Evolutionary conservation across 2,113 vertebrate species (phyloP), one percentile per base, ranked within the genome.

Genomic region (Corydoras maculifer): DNA sequence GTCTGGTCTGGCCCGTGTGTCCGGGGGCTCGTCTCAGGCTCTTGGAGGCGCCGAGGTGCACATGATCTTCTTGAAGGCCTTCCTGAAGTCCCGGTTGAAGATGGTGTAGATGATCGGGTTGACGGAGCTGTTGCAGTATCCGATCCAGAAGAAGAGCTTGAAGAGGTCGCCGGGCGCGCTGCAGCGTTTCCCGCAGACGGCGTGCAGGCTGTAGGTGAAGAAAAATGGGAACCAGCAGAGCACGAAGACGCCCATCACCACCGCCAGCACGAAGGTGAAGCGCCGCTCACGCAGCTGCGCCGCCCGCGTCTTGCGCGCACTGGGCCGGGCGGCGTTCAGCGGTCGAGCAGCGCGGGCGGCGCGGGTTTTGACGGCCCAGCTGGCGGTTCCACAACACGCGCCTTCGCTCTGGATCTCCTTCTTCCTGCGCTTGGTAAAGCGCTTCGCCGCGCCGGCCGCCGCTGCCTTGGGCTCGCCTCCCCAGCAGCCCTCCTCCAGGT

Each of bases 151-250:
- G 74, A 97, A 98, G 54, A 97, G 91, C 76, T 91, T 90, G 80
- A 98, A 98, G 75, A 97, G 91, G 0, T 89, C 83, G 1, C 89
- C 91, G 2, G 93, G 92, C 67, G 93, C 65, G 0, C 15, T 81
- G 66, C 93, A 94, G 49, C 71, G 87, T 6, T 91, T 85, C 4
- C 91, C 80, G 8, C 92, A 94, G 35, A 94, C 61, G 0, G 93
- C 92, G 0, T 86, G 87, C 18, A 94, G 89, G 51, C 93, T 93
- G 83, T 93, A 94, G 0, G 91, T 93, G 80, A 94, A 94, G 83
- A 94, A 94, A 65, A 94, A 94, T 0, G 93, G 93, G 76, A 93
- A 94, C 93, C 93, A 94, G 81, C 93, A 94, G 11, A 94, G 86
- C 50, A 94, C 86, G 0, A 94, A 94, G 0, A 88, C 88, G 0